Evolutionary conservation across 2,113 vertebrate species (phyloP).

Genomic region (Macquaria ambigua): DNA sequence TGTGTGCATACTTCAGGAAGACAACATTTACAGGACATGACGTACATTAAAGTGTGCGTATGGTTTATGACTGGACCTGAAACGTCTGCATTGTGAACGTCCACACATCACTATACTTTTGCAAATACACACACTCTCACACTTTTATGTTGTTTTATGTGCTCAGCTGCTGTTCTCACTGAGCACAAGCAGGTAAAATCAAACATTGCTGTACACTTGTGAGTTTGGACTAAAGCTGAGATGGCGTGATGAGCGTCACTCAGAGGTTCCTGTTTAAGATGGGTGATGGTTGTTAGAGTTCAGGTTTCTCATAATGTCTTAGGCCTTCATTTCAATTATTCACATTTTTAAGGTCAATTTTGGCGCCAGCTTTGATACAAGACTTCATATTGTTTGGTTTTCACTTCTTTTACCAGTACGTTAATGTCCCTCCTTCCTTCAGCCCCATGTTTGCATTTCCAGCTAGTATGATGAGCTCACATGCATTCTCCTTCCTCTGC

Average conservation of each 20-base stretch:
- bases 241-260: slow-evolving; percentile 23
- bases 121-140: slow-evolving; percentile 36
- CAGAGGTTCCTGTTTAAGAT: slow-evolving; percentile 42
- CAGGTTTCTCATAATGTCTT: slow-evolving; percentile 63
- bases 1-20: slow-evolving; percentile 35
- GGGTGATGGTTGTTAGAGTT: slow-evolving; percentile 58
- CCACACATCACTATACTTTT: slow-evolving; percentile 41
- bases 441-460: slow-evolving; percentile 53
- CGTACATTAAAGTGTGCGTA: slow-evolving; percentile 19
- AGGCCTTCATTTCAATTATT: slow-evolving; percentile 62
- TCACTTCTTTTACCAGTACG: slow-evolving; percentile 33
- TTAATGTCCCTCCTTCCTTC: slow-evolving; percentile 46
- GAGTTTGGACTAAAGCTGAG: slow-evolving; percentile 54
- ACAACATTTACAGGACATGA: slow-evolving; percentile 21
- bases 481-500: slow-evolving; percentile 37
- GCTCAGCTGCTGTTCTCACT: slow-evolving; percentile 47
- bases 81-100: slow-evolving; percentile 31
- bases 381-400: slow-evolving; percentile 34
- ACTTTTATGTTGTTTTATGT: slow-evolving; percentile 35
- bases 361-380: slow-evolving; percentile 42
- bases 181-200: slow-evolving; percentile 64
- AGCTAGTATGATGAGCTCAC: slow-evolving; percentile 47
- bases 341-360: slow-evolving; percentile 40
- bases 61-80: slow-evolving; percentile 45
- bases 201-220: slow-evolving; percentile 51